Base-by-base conservation (phyloP, 1,140 invertebrate species). In the Cotesia chilonis region DNA sequence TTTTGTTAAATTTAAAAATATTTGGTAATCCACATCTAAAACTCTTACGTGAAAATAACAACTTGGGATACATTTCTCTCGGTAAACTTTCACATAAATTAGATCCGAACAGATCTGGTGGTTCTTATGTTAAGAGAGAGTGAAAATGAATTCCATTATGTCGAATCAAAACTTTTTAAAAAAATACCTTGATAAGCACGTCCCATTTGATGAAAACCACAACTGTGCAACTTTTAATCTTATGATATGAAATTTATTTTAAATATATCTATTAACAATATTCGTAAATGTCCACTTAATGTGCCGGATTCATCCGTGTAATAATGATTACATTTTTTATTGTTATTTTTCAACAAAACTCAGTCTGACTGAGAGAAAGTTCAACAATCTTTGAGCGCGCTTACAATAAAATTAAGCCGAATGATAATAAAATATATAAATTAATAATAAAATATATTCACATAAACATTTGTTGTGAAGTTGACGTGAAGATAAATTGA, bases 31-130 rank as follows among this genome's bases (percentile, higher is more conserved):
- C 1, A 20, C 20, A 59, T 17, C 17, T 55, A 14, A 17, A 59
- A 20, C 20, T 59, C 57, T 10, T 20, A 59, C 17, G 17, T 10
- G 9, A 28, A 20, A 20, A 9, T 20, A 59, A 59, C 20, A 59
- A 20, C 20, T 10, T 59, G 51, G 28, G 14, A 60, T 59, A 20
- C 37, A 55, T 41, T 59, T 70, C 52, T 55, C 57, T 52, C 14
- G 17, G 12, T n/a, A 20, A 61, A 70, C 68, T 70, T 70, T 70
- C 68, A 70, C 68, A 52, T 70, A 52, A 37, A 47, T 36, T 70
- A 35, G 57, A 37, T 9, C n/a, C 17, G 10, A 41, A 17, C 4
- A 52, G 41, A 68, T 68, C 14, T 36, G 14, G 35, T 51, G 51
- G n/a, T 61, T 35, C 35, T 28, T 28, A 12, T 7, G 4, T 10